Percentiles rank a stretch among this genome's conserved stretches.
Evolutionary conservation across 2,888 invertebrate species (phyloP).

Genomic region (Stomorhina lunata): DNA sequence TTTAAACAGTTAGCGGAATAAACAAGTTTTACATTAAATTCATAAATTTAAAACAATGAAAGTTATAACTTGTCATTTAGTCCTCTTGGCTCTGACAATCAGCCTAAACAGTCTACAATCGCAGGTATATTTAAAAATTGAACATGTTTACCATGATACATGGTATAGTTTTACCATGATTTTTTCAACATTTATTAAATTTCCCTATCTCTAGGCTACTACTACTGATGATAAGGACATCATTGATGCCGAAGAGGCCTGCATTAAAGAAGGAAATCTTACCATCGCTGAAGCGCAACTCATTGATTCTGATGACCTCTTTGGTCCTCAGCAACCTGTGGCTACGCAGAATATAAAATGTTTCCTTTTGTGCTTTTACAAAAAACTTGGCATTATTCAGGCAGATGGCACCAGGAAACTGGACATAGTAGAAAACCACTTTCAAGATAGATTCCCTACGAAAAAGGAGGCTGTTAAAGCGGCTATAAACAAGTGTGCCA

Average conservation of each 20-base stretch:
- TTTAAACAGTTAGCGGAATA: constrained; percentile 7
- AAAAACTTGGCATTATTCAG: constrained; percentile 42
- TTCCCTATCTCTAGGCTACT: not conserved
- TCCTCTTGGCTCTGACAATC: not conserved
- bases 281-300: constrained; percentile 30
- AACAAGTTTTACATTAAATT: constrained; percentile 21
- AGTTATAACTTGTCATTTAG: not conserved
- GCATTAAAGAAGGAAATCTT: constrained; percentile 70
- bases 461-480: constrained; percentile 47
- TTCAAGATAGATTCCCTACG: not conserved
- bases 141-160: too few relatives aligned
- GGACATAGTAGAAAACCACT: not conserved
- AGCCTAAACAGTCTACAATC: not conserved
- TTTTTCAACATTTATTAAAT: too few relatives aligned
- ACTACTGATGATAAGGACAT: not conserved
- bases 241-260: constrained; percentile 61
- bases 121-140: not conserved
- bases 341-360: constrained; percentile 41
- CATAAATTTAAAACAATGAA: constrained; percentile 36
- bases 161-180: too few relatives aligned
- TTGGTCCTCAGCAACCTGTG: not conserved
- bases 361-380: constrained; percentile 37
- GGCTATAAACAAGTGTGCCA: constrained; percentile 68
- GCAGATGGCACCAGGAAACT: constrained; percentile 11
- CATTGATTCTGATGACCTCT: constrained; percentile 5